Percentiles rank a stretch among this genome's conserved stretches.
Conservation (phyloP, 2,888 invertebrate species). For the Melolontha melolontha region DNA sequence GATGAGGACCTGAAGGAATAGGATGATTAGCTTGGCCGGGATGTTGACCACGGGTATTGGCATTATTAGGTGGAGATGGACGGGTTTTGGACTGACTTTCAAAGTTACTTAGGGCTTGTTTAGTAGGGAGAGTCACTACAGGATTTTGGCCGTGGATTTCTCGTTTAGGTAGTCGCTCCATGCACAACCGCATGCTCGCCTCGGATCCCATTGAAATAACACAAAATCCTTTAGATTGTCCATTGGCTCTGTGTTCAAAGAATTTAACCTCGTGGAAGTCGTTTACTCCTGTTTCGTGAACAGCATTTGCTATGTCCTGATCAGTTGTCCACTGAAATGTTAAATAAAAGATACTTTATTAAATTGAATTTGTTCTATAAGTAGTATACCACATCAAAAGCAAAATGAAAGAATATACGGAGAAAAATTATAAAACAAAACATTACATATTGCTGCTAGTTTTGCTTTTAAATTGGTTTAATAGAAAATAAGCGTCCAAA, state of each 20-base stretch:
- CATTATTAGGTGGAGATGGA: slow-evolving; percentile 81
- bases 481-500: too few relatives aligned
- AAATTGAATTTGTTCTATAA: too few relatives aligned
- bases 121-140: slow-evolving; percentile 94
- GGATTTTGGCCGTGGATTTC: slow-evolving; percentile 96
- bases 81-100: slow-evolving; percentile 93
- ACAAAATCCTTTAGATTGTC: slow-evolving; percentile 98
- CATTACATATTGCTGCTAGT: too few relatives aligned
- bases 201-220: slow-evolving; percentile 95
- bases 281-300: slow-evolving; percentile 86
- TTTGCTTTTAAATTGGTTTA: too few relatives aligned
- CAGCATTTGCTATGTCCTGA: slow-evolving; percentile 93
- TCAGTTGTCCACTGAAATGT: slow-evolving; percentile 94
- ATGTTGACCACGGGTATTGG: slow-evolving; percentile 71
- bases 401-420: too few relatives aligned
- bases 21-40: slow-evolving; percentile 71
- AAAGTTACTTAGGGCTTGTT: slow-evolving; percentile 87
- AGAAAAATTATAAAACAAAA: too few relatives aligned
- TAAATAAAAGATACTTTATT: not conserved
- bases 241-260: slow-evolving; percentile 98
- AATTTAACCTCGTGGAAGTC: slow-evolving; percentile 99
- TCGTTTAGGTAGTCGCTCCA: slow-evolving; percentile 95
- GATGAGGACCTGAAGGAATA: slow-evolving; percentile 69
- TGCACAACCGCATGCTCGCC: slow-evolving; percentile 85
- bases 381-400: too few relatives aligned